phyloP scores from a whole-genome alignment of 2,113 vertebrate species.

The Ovis canadensis region DNA sequence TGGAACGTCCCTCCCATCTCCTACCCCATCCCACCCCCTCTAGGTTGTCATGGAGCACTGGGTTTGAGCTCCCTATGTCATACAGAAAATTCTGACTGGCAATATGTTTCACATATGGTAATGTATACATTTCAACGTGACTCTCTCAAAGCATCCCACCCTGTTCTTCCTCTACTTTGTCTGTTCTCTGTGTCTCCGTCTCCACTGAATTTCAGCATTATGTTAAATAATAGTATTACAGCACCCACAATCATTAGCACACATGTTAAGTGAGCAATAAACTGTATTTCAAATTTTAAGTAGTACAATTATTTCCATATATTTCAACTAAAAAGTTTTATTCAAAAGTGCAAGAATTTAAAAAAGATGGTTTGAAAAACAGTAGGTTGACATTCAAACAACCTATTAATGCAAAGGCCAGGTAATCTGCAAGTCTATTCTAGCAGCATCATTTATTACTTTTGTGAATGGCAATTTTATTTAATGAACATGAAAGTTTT shows the following conservation, averaged over 20 bases:
- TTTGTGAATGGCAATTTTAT: constrained; percentile 44
- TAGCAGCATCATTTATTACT: background rate
- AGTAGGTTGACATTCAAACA: constrained; percentile 15
- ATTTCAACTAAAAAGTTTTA: background rate
- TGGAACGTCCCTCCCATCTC: background rate
- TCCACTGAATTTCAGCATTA: background rate
- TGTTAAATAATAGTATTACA: background rate
- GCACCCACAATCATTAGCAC: background rate
- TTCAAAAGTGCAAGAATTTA: background rate
- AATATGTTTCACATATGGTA: background rate
- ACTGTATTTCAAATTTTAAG: background rate
- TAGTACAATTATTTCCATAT: background rate
- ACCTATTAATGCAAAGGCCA: background rate
- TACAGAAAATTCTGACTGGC: background rate
- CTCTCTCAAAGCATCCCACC: background rate
- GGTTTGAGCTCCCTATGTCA: background rate
- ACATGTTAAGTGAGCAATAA: background rate
- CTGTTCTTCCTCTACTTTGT: background rate
- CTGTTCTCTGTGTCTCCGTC: background rate
- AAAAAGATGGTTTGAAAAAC: constrained; percentile 35
- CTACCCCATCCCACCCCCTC: background rate
- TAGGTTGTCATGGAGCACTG: background rate
- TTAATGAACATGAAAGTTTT: background rate
- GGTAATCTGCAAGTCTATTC: background rate
- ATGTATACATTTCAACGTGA: background rate